Conservation (phyloP, 2,888 invertebrate species). For the Parnassius mnemosyne region DNA sequence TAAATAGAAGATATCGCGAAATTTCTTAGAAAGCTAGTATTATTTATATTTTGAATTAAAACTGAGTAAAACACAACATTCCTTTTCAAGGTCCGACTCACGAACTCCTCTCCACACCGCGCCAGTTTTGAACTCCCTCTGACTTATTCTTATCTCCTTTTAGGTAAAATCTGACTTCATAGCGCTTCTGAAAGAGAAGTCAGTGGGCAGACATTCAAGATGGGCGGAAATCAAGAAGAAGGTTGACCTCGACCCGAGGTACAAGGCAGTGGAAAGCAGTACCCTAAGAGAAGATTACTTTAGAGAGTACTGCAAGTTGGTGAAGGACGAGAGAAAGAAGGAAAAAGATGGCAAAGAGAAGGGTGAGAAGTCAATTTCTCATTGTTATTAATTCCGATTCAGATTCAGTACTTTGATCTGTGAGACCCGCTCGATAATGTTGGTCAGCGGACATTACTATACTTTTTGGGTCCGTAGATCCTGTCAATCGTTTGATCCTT, state of each 20-base stretch:
- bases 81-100: neutral
- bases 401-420: neutral
- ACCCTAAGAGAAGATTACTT: slow-evolving; percentile 96
- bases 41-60: too few relatives aligned
- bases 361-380: slow-evolving; percentile 42
- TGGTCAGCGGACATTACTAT: neutral
- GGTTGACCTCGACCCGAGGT: slow-evolving; percentile 92
- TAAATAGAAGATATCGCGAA: too few relatives aligned
- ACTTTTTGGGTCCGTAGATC: too few relatives aligned
- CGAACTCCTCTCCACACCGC: slow-evolving; percentile 26
- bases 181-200: slow-evolving; percentile 92
- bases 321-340: slow-evolving; percentile 92
- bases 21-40: too few relatives aligned
- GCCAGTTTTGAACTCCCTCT: slow-evolving; percentile 28
- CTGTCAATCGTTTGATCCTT: too few relatives aligned
- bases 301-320: slow-evolving; percentile 91
- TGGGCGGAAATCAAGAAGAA: slow-evolving; percentile 98
- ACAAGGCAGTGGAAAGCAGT: slow-evolving; percentile 95
- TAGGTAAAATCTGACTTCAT: slow-evolving; percentile 94
- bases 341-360: slow-evolving; percentile 83
- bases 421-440: too few relatives aligned
- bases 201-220: slow-evolving; percentile 93
- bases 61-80: too few relatives aligned
- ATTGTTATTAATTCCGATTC: neutral
- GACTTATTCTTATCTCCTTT: slow-evolving; percentile 44